A percentile compares a stretch with the other conserved stretches of the same genome.
Evolutionary conservation across 1,140 invertebrate genomes (phyloP).

Genomic region (Drosophila elegans): DNA sequence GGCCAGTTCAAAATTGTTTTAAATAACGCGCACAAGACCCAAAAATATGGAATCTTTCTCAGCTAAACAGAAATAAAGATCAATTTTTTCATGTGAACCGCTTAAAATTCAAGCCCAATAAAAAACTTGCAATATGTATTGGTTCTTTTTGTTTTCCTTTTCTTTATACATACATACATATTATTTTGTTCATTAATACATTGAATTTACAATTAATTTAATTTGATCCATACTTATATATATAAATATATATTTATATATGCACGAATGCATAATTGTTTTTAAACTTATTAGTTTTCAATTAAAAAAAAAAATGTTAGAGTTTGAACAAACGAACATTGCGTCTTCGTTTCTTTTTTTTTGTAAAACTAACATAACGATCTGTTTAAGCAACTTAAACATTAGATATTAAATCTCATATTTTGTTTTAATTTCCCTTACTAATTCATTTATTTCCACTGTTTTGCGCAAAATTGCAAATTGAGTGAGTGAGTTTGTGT

Average conservation of each 20-base stretch:
- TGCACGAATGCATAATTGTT: background rate
- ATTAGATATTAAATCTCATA: background rate
- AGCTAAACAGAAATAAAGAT: too few relatives aligned
- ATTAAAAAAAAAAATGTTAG: background rate
- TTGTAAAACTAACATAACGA: slow-evolving; percentile 31
- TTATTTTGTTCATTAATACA: slow-evolving; percentile 28
- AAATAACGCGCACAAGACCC: too few relatives aligned
- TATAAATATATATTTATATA: slow-evolving; percentile 17
- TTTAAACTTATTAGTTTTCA: background rate
- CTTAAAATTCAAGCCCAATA: background rate
- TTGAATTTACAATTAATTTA: slow-evolving; percentile 40
- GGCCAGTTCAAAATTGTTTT: too few relatives aligned
- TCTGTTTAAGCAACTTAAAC: slow-evolving; percentile 20
- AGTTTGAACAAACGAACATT: slow-evolving; percentile 3
- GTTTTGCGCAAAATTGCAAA: slow-evolving; percentile 11
- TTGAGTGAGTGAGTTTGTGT: slow-evolving; percentile 11
- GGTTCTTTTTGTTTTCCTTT: slow-evolving; percentile 1
- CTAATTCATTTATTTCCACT: background rate
- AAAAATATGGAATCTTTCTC: too few relatives aligned
- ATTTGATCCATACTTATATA: background rate
- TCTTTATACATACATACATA: slow-evolving; percentile 37
- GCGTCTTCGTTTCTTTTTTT: background rate
- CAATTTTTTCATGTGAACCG: too few relatives aligned
- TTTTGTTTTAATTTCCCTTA: background rate
- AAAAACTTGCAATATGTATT: slow-evolving; percentile 1